Conservation (phyloP, 2,113 vertebrate species). For the Physeter macrocephalus region DNA sequence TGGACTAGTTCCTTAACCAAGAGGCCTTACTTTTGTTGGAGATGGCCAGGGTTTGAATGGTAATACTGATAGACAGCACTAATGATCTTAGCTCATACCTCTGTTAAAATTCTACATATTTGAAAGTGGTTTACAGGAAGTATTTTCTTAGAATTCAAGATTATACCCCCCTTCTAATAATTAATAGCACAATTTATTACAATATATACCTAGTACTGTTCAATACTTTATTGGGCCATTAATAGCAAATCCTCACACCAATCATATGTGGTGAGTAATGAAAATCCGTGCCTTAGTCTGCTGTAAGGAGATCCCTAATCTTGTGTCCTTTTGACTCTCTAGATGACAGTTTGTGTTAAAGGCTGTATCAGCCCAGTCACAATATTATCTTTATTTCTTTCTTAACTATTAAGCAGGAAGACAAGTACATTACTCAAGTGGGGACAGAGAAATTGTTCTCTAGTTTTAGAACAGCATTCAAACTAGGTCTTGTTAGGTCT, state of each 20-base stretch:
- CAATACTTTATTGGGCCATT: neutral
- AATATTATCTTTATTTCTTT: conserved; percentile 6
- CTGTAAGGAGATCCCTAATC: neutral
- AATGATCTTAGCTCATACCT: neutral
- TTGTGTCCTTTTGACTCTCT: neutral
- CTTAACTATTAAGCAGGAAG: neutral
- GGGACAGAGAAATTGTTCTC: neutral
- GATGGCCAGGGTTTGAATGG: neutral
- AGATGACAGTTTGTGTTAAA: neutral
- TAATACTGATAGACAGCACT: neutral
- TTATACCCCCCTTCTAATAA: neutral
- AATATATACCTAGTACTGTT: neutral
- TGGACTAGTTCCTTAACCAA: neutral
- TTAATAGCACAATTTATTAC: neutral
- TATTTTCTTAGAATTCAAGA: neutral
- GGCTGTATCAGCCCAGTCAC: too few species aligned
- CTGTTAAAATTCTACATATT: conserved; percentile 21
- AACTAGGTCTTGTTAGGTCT: neutral
- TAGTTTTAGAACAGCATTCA: neutral
- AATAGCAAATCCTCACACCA: neutral
- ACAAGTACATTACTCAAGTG: neutral
- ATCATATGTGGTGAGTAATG: neutral
- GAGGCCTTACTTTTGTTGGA: neutral
- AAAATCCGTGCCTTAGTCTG: neutral
- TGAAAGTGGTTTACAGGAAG: neutral